Evolutionary conservation across 2,888 invertebrate genomes (phyloP).

Genomic region (Trachelus tabidus): DNA sequence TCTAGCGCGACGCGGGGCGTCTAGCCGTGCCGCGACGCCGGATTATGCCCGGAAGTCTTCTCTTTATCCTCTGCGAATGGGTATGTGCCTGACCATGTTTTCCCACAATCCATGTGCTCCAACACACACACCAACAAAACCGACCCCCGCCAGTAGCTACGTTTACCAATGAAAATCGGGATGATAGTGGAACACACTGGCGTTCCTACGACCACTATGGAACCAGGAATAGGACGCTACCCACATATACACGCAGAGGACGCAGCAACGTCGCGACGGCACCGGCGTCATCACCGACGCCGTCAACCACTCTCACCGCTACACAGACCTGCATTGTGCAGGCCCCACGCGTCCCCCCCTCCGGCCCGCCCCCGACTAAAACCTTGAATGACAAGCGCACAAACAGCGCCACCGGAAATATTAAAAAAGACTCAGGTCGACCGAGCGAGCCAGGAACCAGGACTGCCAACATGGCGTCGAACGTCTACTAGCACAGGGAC

Average conservation of each 20-base stretch:
- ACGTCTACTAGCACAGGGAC: background rate
- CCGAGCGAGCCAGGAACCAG: background rate
- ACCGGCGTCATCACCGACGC: constrained; percentile 17
- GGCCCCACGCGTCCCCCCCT: background rate
- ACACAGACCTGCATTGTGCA: constrained; percentile 10
- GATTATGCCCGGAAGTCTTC: constrained; percentile 66
- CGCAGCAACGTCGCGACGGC: constrained; percentile 14
- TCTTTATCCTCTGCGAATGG: constrained; percentile 48
- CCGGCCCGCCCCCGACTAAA: background rate
- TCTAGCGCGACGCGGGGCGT: constrained; percentile 52
- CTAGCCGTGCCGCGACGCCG: constrained; percentile 33
- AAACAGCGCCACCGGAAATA: constrained; percentile 58
- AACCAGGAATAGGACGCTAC: background rate
- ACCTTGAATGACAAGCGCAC: constrained; percentile 53
- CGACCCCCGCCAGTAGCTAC: background rate
- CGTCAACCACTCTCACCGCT: constrained; percentile 6
- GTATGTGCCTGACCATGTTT: background rate
- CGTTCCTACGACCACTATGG: background rate
- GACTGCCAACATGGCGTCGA: background rate
- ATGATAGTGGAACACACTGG: background rate
- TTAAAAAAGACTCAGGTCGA: constrained; percentile 55
- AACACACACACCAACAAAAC: background rate
- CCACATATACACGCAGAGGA: background rate
- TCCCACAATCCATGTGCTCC: background rate
- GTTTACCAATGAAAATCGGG: background rate